Percentiles rank a stretch among this genome's conserved stretches.
phyloP scores from a whole-genome alignment of 2,797 vertebrate species.

The Tangara arthus region DNA sequence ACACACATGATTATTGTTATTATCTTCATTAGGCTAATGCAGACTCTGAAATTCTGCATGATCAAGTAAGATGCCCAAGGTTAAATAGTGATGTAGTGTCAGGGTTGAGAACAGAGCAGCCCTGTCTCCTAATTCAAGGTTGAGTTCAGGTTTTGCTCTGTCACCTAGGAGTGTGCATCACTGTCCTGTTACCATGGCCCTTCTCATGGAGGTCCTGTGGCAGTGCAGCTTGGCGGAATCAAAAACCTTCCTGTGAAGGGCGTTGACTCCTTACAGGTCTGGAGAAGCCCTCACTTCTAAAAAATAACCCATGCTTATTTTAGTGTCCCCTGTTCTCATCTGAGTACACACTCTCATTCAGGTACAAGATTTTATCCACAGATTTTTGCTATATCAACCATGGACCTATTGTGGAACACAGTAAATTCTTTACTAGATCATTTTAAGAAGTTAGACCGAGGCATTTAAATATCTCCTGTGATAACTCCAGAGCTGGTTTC shows the following conservation, averaged over 20 bases:
- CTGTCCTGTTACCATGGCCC: neutral
- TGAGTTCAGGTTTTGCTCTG: neutral
- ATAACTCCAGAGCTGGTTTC: neutral
- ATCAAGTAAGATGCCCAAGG: neutral
- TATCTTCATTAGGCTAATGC: constrained; percentile 58
- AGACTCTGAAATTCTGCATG: constrained; percentile 1
- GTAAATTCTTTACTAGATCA: neutral
- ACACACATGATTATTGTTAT: constrained; percentile 55
- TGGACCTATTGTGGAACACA: neutral
- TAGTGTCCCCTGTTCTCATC: neutral
- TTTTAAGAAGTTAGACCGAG: neutral
- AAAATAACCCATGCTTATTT: neutral
- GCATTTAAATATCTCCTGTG: neutral
- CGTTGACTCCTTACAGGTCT: neutral
- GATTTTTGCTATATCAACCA: neutral
- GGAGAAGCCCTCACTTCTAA: neutral
- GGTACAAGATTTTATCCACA: neutral
- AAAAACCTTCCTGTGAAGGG: neutral
- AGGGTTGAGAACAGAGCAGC: neutral
- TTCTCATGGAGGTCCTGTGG: neutral
- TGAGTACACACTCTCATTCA: neutral
- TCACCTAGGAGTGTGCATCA: neutral
- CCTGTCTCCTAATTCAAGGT: neutral
- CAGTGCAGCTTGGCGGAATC: neutral
- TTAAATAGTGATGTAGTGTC: neutral